These are phyloP conservation scores for Hydractinia echinata DNA, from an alignment of 30 jellyfish, hydroid and myxozoan species.

Conservation along the genomic window DNA sequence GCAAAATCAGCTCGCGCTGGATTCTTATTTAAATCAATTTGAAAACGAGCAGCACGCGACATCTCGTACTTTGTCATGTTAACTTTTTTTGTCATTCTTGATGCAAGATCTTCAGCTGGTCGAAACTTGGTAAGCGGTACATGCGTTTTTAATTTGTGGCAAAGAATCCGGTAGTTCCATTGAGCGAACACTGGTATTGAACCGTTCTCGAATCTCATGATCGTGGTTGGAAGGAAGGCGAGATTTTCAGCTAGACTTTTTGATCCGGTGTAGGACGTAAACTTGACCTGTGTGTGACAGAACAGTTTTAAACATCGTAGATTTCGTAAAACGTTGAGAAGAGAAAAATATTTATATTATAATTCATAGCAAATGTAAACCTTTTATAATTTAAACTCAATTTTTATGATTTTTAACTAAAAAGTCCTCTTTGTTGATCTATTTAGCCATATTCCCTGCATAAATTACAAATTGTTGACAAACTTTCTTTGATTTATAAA, in stretches of 20 bases:
- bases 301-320: background rate
- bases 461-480: too few species aligned
- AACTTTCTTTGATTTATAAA: background rate
- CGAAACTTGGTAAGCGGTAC: slow-evolving; percentile 58
- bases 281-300: slow-evolving; percentile 12
- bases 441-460: too few species aligned
- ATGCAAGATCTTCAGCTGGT: slow-evolving; percentile 64
- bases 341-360: too few species aligned
- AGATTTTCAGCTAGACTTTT: slow-evolving; percentile 68
- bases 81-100: slow-evolving; percentile 44
- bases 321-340: too few species aligned
- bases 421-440: too few species aligned
- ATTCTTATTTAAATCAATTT: slow-evolving; percentile 34
- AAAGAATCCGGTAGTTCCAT: slow-evolving; percentile 86
- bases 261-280: slow-evolving; percentile 77
- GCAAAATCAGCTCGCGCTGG: slow-evolving; percentile 12
- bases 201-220: slow-evolving; percentile 58
- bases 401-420: too few species aligned
- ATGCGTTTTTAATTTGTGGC: slow-evolving; percentile 70
- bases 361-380: too few species aligned
- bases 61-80: slow-evolving; percentile 35
- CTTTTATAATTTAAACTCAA: too few species aligned
- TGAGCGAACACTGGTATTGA: slow-evolving; percentile 81
- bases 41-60: slow-evolving; percentile 77
- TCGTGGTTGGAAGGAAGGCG: slow-evolving; percentile 86